A percentile compares a stretch with the other conserved stretches of the same genome.
phyloP scores from a whole-genome alignment of 2,113 vertebrate species.

The Vidua chalybeata region DNA sequence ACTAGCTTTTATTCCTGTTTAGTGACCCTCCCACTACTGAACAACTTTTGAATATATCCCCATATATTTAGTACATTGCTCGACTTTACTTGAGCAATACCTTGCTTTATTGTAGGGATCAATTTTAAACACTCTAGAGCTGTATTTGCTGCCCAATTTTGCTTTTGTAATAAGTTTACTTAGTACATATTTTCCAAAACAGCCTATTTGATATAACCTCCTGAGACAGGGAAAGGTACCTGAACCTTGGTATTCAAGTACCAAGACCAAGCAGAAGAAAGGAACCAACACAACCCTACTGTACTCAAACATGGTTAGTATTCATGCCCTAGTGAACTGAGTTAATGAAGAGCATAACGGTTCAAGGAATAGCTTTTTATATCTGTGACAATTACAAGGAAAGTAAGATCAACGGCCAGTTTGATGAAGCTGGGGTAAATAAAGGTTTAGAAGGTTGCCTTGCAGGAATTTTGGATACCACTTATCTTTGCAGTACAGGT shows the following conservation, averaged over 20 bases:
- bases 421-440: not conserved
- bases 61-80: not conserved
- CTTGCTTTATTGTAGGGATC: not conserved
- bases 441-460: not conserved
- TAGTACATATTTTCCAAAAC: not conserved
- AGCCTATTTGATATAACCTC: not conserved
- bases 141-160: not conserved
- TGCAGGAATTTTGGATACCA: not conserved
- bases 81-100: not conserved
- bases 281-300: not conserved
- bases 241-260: not conserved
- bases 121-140: not conserved
- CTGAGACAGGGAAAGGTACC: not conserved
- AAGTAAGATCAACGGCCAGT: not conserved
- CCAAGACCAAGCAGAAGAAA: not conserved
- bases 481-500: not conserved
- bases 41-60: not conserved
- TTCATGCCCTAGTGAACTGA: not conserved
- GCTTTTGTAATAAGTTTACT: not conserved
- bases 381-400: not conserved
- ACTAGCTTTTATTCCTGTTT: not conserved
- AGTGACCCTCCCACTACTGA: not conserved
- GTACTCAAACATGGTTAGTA: not conserved
- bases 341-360: not conserved
- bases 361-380: not conserved